Conservation (phyloP, 2,113 vertebrate species). For the Sapajus apella region DNA sequence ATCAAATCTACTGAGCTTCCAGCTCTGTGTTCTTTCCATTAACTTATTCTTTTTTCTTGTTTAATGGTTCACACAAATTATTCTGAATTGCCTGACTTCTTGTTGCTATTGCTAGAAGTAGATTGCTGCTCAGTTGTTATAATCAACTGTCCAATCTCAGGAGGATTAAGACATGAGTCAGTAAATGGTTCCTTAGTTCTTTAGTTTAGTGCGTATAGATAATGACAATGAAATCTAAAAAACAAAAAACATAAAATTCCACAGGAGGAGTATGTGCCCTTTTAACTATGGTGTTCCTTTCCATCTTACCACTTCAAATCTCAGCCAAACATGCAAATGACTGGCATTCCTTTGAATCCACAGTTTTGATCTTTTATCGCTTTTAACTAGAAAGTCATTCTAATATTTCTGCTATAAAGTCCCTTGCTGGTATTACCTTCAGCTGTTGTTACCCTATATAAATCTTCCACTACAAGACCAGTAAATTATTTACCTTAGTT, state of each 20-base stretch:
- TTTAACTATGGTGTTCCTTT: not conserved
- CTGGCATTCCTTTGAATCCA: not conserved
- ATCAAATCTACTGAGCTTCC: not conserved
- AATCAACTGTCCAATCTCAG: not conserved
- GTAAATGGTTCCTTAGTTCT: conserved; percentile 2
- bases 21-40: not conserved
- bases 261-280: not conserved
- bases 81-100: not conserved
- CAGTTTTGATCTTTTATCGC: not conserved
- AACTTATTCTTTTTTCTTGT: not conserved
- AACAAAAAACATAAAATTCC: not conserved
- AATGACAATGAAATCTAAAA: not conserved
- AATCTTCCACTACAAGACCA: not conserved
- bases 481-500: not conserved
- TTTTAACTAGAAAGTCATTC: not conserved
- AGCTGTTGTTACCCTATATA: not conserved
- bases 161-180: not conserved
- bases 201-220: not conserved
- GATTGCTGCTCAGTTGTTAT: not conserved
- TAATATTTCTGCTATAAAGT: not conserved
- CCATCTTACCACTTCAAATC: not conserved
- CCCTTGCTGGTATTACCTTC: not conserved
- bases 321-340: not conserved
- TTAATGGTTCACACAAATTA: not conserved
- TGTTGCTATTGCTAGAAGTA: not conserved